phyloP scores from a whole-genome alignment of 2,888 invertebrate species.

The Campoletis raptor region DNA sequence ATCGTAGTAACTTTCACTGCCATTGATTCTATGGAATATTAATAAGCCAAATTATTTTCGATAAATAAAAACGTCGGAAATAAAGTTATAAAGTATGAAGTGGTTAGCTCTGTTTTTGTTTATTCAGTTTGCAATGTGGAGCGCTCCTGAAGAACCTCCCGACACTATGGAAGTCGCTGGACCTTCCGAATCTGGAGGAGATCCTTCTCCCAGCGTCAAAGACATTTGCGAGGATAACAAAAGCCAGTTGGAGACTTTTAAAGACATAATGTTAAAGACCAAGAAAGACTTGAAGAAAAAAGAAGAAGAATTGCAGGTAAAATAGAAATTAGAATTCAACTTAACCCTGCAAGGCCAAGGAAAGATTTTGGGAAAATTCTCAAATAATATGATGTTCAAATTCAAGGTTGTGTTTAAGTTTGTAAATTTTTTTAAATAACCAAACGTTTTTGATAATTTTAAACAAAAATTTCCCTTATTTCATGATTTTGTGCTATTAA shows the following conservation, averaged over 20 bases:
- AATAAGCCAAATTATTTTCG: slow-evolving; percentile 60
- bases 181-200: slow-evolving; percentile 70
- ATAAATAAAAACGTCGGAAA: slow-evolving; percentile 28
- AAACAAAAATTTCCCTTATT: background rate
- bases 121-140: slow-evolving; percentile 82
- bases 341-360: background rate
- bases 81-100: slow-evolving; percentile 73
- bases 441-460: too few relatives aligned
- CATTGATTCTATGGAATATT: slow-evolving; percentile 75
- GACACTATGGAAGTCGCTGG: slow-evolving; percentile 76
- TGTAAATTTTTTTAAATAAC: background rate
- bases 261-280: slow-evolving; percentile 81
- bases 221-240: slow-evolving; percentile 79
- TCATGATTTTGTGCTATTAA: background rate
- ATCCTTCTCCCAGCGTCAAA: slow-evolving; percentile 67
- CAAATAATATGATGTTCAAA: background rate
- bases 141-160: slow-evolving; percentile 79
- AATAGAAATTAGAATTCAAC: background rate
- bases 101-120: slow-evolving; percentile 79
- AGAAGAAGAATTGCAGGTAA: slow-evolving; percentile 83
- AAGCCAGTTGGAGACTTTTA: slow-evolving; percentile 79
- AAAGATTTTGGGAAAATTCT: background rate
- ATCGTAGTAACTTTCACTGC: slow-evolving; percentile 81
- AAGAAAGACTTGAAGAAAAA: slow-evolving; percentile 81
- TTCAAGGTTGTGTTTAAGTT: background rate